Evolutionary conservation across 2,888 invertebrate species (phyloP), one percentile per base, ranked within the genome.

Genomic region (Scaptomyza reducta): DNA sequence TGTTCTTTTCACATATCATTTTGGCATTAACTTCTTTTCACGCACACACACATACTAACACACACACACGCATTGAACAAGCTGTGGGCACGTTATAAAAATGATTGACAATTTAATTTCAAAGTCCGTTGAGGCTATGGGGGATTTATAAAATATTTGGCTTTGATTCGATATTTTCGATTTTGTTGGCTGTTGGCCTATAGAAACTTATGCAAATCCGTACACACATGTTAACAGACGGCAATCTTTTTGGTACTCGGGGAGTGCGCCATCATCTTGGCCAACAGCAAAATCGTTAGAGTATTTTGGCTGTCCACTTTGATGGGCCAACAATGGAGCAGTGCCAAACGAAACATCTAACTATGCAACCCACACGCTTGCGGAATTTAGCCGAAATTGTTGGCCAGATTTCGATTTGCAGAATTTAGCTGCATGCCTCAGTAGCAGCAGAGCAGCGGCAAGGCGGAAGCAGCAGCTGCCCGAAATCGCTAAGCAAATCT

Each of bases 51-150:
- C 67, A 67, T 58, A 59, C 11, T 29, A 45, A 63, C 38, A 50
- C 16, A 57, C 38, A 50, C 16, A 57, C 33, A 38, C 29, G 7
- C 27, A 54, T 46, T 49, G n/a, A 6, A 25, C 44, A 16, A 38
- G 29, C 40, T 61, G 56, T 66, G 70, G 62, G 68, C 71, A 67
- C 63, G 77, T 74, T 78, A 87, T 88, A 86, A 89, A 89, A 88
- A 79, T 88, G 89, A 89, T 87, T 89, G 89, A 89, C 86, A 89
- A 88, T 89, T 89, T 88, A 89, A 89, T 89, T 89, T 88, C 69
- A 68, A 70, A 71, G 53, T 74, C 75, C 66, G 71, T 47, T 62
- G 76, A 50, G 71, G 67, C 75, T 71, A 71, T 65, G 78, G 82
- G 79, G 85, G 85, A 82, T 79, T 85, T 81, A 74, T 74, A 60